Evolutionary conservation across 2,113 vertebrate species (phyloP), one percentile per base, ranked within the genome.

Genomic region (Myotis lucifugus): DNA sequence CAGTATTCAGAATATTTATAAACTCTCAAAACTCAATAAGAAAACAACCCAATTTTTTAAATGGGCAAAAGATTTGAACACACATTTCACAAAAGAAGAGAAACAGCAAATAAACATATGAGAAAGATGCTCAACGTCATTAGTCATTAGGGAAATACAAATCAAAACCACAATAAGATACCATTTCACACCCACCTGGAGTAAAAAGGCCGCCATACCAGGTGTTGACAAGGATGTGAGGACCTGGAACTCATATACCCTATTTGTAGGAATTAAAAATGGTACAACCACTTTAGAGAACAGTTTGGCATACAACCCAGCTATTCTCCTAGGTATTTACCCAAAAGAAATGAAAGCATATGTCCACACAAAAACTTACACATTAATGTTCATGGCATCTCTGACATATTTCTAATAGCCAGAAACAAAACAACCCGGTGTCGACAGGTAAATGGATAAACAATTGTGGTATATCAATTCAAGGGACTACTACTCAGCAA

Each of bases 1-100:
- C 3, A 23, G 21, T 34, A 34, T 88, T 48, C 29, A 83, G 50
- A 86, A 37, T 86, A 42, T 86, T 90, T 85, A 27, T 61, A 93
- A 85, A 74, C n/a, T 56, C 59, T 87, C 13, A 91, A 88, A 83
- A 69, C 29, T 52, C 42, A 77, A 59, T 37, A 90, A 52, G 54
- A 95, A 91, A 91, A 91, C 25, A 81, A 69, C 19, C 52, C n/a
- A 66, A 5, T 83, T 77, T 89, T 86, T 86, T 77, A 74, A 94
- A 72, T 73, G 78, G 79, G 19, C 34, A 70, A 83, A 79, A 81
- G 14, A 77, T 74, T 59, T 85, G 78, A 92, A 81, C 13, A 76
- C 10, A 76, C 21, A 59, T 79, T 92, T 94, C n/a, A 86, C 42
- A 32, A 82, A 88, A 89, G 18, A 82, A 82, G n/a, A 74, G 85